These are phyloP conservation scores for Archaeoteleia sp. DNA, from an alignment of 2,888 invertebrate species.

Conservation along the genomic window DNA sequence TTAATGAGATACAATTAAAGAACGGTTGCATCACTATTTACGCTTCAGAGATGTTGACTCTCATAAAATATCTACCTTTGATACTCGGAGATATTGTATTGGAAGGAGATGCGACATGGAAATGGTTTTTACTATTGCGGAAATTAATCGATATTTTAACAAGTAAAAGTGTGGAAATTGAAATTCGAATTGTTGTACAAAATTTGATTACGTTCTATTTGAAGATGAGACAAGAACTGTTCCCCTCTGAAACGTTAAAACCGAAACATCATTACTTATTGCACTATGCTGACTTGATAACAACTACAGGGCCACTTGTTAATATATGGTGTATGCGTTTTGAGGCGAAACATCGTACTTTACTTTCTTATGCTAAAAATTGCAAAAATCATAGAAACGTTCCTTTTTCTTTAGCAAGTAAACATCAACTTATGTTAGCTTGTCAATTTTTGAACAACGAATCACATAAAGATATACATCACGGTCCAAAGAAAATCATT, in stretches of 20 bases:
- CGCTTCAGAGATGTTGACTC: no score
- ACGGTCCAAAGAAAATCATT: no score
- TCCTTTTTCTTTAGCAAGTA: conserved; percentile 20
- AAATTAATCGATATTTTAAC: no score
- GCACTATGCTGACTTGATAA: conserved; percentile 27
- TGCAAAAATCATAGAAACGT: conserved; percentile 23
- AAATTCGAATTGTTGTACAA: no score
- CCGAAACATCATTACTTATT: conserved; percentile 23
- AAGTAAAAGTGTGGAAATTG: no score
- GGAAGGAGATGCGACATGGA: no score
- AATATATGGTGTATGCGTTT: conserved; percentile 29
- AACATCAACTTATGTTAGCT: conserved; percentile 26
- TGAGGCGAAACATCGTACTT: conserved; percentile 31
- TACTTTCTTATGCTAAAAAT: conserved; percentile 25
- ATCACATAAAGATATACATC: no score
- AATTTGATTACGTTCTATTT: background rate
- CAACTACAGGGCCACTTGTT: conserved; percentile 14
- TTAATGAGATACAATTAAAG: no score
- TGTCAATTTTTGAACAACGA: conserved; percentile 19
- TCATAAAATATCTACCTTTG: no score
- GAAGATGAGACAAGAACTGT: background rate
- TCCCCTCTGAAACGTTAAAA: background rate
- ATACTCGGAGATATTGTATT: no score
- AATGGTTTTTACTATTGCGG: no score
- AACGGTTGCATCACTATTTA: no score